These are phyloP conservation scores for Sceloporus undulatus DNA, from an alignment of 2,113 vertebrate genomes.

Conservation along the genomic window DNA sequence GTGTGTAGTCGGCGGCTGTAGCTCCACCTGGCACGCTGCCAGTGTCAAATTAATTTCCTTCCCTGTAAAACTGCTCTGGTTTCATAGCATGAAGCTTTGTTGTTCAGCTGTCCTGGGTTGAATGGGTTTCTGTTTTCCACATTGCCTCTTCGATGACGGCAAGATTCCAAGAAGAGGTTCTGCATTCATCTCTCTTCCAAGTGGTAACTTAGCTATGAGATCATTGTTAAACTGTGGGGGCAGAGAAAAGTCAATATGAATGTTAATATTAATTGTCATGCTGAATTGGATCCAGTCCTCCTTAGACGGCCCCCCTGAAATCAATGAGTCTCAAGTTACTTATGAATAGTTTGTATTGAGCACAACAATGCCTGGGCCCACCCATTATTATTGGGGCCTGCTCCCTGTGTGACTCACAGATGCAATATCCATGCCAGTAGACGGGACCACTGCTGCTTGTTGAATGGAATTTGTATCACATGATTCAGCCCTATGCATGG, in stretches of 20 bases:
- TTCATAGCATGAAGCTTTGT: conserved; percentile 6
- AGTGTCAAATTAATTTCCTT: not conserved
- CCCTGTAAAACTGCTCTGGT: not conserved
- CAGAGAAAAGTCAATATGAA: not conserved
- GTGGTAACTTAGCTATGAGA: not conserved
- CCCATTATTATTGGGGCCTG: not conserved
- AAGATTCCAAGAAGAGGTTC: not conserved
- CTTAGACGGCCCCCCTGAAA: not conserved
- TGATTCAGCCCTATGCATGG: not conserved
- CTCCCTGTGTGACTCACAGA: not conserved
- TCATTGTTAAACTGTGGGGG: not conserved
- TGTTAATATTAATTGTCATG: not conserved
- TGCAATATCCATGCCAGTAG: not conserved
- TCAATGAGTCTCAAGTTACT: not conserved
- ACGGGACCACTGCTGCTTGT: not conserved
- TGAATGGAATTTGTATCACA: not conserved
- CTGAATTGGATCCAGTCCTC: not conserved
- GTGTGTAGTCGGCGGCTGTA: not conserved
- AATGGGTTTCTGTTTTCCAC: not conserved
- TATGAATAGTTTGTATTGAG: not conserved
- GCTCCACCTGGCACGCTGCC: conserved; percentile 8
- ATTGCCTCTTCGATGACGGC: not conserved
- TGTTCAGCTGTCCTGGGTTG: conserved; percentile 7
- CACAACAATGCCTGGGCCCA: not conserved
- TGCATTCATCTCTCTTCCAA: not conserved